phyloP scores from a whole-genome alignment of 2,888 invertebrate genomes.

The Therioaphis trifolii region DNA sequence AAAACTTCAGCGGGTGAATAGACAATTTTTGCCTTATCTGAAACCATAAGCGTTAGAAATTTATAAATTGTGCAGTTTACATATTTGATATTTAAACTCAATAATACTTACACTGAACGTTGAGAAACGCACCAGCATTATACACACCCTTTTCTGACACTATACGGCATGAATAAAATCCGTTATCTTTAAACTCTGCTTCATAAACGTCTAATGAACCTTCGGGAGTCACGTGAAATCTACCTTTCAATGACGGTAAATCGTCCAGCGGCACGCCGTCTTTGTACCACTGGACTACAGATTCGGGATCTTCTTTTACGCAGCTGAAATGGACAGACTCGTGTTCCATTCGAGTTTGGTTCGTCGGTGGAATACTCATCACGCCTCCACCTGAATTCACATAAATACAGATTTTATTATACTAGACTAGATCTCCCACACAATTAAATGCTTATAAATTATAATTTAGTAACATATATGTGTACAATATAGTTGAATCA shows the following conservation, averaged over 20 bases:
- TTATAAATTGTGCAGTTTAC: no score
- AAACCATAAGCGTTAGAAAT: no score
- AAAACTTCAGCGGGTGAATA: constrained; percentile 86
- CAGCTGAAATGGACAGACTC: constrained; percentile 85
- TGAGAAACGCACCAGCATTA: constrained; percentile 86
- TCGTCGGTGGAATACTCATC: constrained; percentile 87
- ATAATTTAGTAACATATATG: no score
- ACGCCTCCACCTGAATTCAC: constrained; percentile 84
- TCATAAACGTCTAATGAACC: constrained; percentile 82
- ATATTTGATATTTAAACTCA: no score
- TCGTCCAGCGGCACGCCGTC: constrained; percentile 75
- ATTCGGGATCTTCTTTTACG: constrained; percentile 79
- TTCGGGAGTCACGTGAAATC: constrained; percentile 71
- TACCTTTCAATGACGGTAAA: constrained; percentile 71
- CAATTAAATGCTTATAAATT: no score
- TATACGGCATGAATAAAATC: constrained; percentile 88
- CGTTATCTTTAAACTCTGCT: constrained; percentile 84
- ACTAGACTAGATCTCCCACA: no score
- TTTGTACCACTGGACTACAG: constrained; percentile 76
- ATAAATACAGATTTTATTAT: no score
- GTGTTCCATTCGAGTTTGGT: constrained; percentile 88
- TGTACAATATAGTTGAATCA: no score
- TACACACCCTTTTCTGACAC: constrained; percentile 77
- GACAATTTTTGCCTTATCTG: constrained; percentile 92
- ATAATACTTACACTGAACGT: constrained; percentile 90